Evolutionary conservation across 1,140 invertebrate genomes (phyloP), one percentile per base, ranked within the genome.

Genomic region (Globodera ellingtonae): DNA sequence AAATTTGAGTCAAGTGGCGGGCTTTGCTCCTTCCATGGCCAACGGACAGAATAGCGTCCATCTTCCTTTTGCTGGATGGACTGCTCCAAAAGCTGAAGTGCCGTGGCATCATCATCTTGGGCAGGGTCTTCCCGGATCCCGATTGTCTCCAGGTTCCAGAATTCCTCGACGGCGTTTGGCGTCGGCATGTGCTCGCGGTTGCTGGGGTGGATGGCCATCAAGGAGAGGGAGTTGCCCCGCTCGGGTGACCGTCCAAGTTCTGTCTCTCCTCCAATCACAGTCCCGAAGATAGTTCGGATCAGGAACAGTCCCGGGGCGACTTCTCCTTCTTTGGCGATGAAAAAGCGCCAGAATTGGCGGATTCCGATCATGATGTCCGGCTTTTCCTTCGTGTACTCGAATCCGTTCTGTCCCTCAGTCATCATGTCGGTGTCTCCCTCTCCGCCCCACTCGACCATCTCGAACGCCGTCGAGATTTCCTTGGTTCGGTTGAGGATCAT

Each of bases 51-150:
- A 74, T 79, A 79, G 5, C 47, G 21, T 6, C 79, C 75, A 79
- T 77, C 72, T 46, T 18, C 7, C 3, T 8, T n/a, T 52, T 78
- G 78, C 15, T 24, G 70, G 6, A 81, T 79, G 5, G 78, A 74
- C 5, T 72, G 24, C 70, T 81, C 50, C 35, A 83, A 83, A 9
- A 80, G 71, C 15, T 81, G 35, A 2, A 74, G 24, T 0, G 76
- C 72, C 2, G 13, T 0, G 75, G 79, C 77, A 18, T 83, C 82
- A 59, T 83, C 81, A 4, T 85, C 56, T 9, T 65, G 52, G 1
- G 5, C 18, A 4, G 82, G 82, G 65, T 80, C 35, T 4, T 83
- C 83, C 4, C n/a, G n/a, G 8, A 83, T 82, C 0, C 83, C 83
- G 7, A 81, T 18, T 2, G 62, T 18, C 7, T 83, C 71, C 3